Base-by-base conservation (phyloP, 2,797 vertebrate species). In the Toxotes lorentzi region DNA sequence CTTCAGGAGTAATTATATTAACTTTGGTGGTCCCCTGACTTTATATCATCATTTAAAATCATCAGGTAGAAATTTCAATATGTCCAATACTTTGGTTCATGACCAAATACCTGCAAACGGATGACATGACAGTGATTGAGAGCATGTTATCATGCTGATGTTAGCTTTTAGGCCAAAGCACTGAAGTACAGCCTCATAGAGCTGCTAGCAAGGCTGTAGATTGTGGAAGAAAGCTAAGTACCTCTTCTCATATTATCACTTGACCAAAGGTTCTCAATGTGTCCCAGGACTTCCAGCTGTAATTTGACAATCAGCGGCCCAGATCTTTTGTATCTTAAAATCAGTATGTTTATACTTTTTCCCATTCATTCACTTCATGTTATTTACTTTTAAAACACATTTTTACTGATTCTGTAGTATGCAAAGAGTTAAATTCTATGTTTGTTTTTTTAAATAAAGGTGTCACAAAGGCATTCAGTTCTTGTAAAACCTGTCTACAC, bases 381-480 rank as follows among this genome's bases (percentile, higher is more conserved):
- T 12, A 68, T 19, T 38, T 24, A n/a, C 27, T 4, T 58, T 41
- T 57, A 5, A 53, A 51, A 58, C 4, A 24, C 1, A 41, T 40
- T 40, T 35, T 38, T 38, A 38, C 30, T 35, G 24, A 53, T 63
- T 67, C 23, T 73, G 24, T 4, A 56, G 40, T 32, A 63, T 30
- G 3, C 38, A 23, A 66, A 53, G 53, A 51, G 53, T 60, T 79
- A 16, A 56, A 70, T 41, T 50, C 1, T 8, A 1, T n/a, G 34
- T 56, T 62, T 40, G 27, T 43, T 3, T 1, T 24, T 30, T 51
- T 30, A 30, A 30, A 30, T 30, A 30, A 62, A 82, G 57, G 34
- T 74, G 56, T 76, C 76, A 58, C 54, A 34, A 19, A 79, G 58
- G 58, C 54, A 78, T 78, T 34, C 59, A 66, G 41, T 2, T 73